Evolutionary conservation across 1,140 invertebrate genomes (phyloP).

Genomic region (Euura lappo): DNA sequence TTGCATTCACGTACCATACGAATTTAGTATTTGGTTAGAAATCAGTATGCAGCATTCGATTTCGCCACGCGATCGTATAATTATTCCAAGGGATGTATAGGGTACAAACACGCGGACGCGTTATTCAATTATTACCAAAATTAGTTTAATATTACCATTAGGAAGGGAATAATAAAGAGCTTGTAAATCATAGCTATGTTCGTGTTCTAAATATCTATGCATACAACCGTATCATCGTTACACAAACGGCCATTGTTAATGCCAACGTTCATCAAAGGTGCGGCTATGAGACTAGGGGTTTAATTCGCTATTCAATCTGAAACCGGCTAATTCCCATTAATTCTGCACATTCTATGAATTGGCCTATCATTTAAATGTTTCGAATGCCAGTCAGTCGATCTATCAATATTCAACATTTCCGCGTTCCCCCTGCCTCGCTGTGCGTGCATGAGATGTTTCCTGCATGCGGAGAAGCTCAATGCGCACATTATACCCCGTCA

Average conservation of each 20-base stretch:
- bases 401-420: slow-evolving; percentile 32
- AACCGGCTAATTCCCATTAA: slow-evolving; percentile 43
- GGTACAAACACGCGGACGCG: neutral
- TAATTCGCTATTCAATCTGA: neutral
- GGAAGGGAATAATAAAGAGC: neutral
- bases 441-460: too few species aligned
- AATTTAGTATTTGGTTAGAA: too few species aligned
- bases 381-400: slow-evolving; percentile 39
- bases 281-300: neutral
- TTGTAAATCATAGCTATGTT: neutral
- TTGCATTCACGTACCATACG: too few species aligned
- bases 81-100: neutral
- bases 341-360: slow-evolving; percentile 39
- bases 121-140: neutral
- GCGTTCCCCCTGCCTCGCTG: neutral
- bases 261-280: neutral
- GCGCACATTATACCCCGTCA: too few species aligned
- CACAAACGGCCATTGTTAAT: neutral
- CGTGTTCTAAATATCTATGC: neutral
- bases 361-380: slow-evolving; percentile 44
- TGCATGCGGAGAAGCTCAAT: too few species aligned
- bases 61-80: too few species aligned
- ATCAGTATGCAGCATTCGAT: too few species aligned
- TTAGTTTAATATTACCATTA: slow-evolving; percentile 5
- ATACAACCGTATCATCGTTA: neutral